These are phyloP conservation scores for Sphaeridia pumilis DNA, from an alignment of 2,888 invertebrate species.

Conservation along the genomic window DNA sequence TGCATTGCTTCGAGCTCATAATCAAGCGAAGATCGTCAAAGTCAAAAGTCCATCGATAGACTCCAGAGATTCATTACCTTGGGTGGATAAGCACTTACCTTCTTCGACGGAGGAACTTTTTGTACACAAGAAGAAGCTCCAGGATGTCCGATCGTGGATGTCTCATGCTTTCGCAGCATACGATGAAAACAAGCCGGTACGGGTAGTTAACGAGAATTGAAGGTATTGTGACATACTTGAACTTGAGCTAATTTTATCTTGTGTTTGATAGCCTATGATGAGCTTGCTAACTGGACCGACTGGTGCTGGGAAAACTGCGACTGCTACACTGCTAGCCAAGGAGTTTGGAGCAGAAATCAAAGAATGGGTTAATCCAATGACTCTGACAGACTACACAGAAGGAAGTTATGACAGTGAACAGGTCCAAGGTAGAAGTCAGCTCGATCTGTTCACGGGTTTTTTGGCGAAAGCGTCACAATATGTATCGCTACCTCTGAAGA, in stretches of 20 bases:
- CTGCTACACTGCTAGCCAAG: slow-evolving; percentile 54
- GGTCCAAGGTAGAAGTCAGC: slow-evolving; percentile 44
- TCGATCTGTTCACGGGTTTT: slow-evolving; percentile 61
- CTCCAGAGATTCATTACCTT: slow-evolving; percentile 12
- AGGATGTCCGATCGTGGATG: slow-evolving; percentile 61
- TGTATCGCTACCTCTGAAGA: slow-evolving; percentile 31
- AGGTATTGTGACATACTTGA: too few species aligned
- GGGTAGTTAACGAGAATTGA: too few species aligned
- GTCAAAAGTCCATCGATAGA: neutral
- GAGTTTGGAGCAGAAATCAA: slow-evolving; percentile 50
- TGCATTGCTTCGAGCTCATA: slow-evolving; percentile 3
- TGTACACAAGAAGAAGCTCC: slow-evolving; percentile 60
- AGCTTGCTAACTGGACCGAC: slow-evolving; percentile 69
- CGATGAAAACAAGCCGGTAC: neutral
- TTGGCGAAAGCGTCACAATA: slow-evolving; percentile 66
- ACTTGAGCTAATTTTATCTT: too few species aligned
- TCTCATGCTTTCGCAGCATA: slow-evolving; percentile 36
- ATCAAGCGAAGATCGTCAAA: neutral
- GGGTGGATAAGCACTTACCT: slow-evolving; percentile 46
- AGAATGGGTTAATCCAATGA: slow-evolving; percentile 72
- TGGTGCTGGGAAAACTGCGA: slow-evolving; percentile 71
- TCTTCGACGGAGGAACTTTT: slow-evolving; percentile 52
- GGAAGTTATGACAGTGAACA: slow-evolving; percentile 16
- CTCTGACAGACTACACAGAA: slow-evolving; percentile 7
- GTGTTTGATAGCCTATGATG: slow-evolving; percentile 44